Evolutionary conservation across 2,888 invertebrate genomes (phyloP).

Genomic region (Dexiosoma caninum): DNA sequence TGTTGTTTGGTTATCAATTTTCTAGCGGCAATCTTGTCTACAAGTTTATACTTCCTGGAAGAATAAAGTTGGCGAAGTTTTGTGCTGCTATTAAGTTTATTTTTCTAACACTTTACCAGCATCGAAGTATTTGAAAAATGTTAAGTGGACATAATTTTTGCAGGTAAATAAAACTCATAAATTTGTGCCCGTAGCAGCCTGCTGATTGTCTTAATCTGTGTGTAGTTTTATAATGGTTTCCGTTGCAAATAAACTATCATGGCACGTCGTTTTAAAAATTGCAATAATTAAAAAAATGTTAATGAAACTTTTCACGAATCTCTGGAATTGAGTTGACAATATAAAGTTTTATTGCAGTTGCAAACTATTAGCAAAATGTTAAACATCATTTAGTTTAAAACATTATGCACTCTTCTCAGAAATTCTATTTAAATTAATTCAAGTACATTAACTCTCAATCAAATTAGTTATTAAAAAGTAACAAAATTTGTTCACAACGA

Average conservation of each 20-base stretch:
- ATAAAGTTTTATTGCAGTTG: conserved; percentile 7
- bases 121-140: neutral
- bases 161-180: neutral
- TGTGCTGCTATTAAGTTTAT: neutral
- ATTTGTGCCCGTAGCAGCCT: neutral
- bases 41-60: neutral
- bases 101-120: neutral
- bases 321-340: conserved; percentile 17
- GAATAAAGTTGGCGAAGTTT: neutral
- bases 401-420: neutral
- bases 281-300: neutral
- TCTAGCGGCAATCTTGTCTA: neutral
- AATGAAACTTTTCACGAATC: conserved; percentile 9
- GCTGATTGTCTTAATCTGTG: neutral
- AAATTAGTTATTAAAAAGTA: too few species aligned
- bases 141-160: neutral
- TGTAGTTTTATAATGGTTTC: conserved; percentile 22
- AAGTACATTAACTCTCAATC: too few species aligned
- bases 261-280: neutral
- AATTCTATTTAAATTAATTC: too few species aligned
- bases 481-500: too few species aligned
- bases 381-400: neutral
- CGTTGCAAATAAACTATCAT: neutral
- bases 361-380: neutral
- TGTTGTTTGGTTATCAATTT: neutral